A percentile compares a stretch with the other conserved stretches of the same genome.
Conservation (phyloP, 2,888 invertebrate genomes). For the Diaperis boleti region DNA sequence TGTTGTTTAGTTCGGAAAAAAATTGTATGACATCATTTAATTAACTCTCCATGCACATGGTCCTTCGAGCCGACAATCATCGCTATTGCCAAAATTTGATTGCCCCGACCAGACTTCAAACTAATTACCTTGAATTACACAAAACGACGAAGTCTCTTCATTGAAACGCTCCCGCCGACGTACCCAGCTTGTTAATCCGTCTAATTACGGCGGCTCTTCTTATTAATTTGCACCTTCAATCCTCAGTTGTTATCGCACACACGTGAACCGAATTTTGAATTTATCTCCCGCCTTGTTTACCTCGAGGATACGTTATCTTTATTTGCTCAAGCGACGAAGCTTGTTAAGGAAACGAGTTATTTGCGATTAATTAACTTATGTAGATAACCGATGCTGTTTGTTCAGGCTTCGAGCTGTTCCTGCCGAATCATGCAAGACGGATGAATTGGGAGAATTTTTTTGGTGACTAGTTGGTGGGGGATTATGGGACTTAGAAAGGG, state of each 20-base stretch:
- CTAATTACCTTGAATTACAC: too few relatives aligned
- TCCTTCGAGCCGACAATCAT: too few relatives aligned
- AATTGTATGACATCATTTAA: too few relatives aligned
- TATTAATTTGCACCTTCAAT: constrained; percentile 17
- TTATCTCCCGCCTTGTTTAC: constrained; percentile 34
- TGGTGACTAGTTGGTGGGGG: too few relatives aligned
- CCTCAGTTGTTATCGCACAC: constrained; percentile 3
- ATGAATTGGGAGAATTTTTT: neutral
- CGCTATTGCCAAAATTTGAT: too few relatives aligned
- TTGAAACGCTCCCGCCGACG: too few relatives aligned
- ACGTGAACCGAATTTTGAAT: constrained; percentile 14
- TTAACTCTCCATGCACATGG: too few relatives aligned
- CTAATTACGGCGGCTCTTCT: constrained; percentile 6
- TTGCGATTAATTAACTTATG: constrained; percentile 31
- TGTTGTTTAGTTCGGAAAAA: too few relatives aligned
- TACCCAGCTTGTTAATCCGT: constrained; percentile 1
- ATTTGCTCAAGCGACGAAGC: constrained; percentile 29
- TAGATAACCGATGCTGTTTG: constrained; percentile 15
- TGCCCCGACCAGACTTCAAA: too few relatives aligned
- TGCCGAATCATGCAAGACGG: neutral
- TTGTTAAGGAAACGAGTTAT: constrained; percentile 20
- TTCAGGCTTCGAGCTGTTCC: constrained; percentile 9
- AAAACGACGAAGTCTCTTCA: too few relatives aligned
- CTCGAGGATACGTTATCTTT: constrained; percentile 30
- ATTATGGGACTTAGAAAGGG: too few relatives aligned